A percentile compares a stretch with the other conserved stretches of the same genome.
phyloP scores from a whole-genome alignment of 1,140 invertebrate genomes.

The Drosophila burlai region DNA sequence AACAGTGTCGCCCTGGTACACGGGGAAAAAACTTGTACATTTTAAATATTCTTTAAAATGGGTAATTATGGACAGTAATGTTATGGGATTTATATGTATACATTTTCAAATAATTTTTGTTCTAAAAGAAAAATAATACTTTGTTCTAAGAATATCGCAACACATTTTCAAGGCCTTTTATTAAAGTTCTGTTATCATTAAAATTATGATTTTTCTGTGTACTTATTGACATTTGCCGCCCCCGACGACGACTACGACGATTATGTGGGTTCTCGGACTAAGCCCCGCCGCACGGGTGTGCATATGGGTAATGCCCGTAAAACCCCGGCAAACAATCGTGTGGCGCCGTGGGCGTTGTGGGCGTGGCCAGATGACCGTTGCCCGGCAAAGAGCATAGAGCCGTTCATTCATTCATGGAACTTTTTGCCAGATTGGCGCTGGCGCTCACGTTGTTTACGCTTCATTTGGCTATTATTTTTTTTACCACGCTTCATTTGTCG shows the following conservation, averaged over 20 bases:
- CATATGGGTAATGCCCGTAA: constrained; percentile 67
- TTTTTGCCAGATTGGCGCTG: constrained; percentile 50
- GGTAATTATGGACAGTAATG: not conserved
- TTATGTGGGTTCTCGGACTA: constrained; percentile 11
- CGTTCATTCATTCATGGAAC: constrained; percentile 72
- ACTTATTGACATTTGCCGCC: constrained; percentile 24
- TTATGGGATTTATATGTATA: too few species aligned
- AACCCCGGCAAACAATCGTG: constrained; percentile 53
- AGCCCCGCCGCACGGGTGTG: constrained; percentile 10
- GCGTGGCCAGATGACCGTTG: constrained; percentile 44
- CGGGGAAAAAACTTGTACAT: accelerated
- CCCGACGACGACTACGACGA: constrained; percentile 7
- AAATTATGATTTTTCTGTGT: not conserved
- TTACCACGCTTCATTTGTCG: constrained; percentile 59
- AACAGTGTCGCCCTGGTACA: constrained; percentile 13
- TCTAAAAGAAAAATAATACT: too few species aligned
- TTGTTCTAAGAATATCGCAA: too few species aligned
- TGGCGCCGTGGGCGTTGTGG: constrained; percentile 54
- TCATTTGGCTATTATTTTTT: constrained; percentile 64
- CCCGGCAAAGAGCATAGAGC: constrained; percentile 37
- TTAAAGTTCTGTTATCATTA: not conserved
- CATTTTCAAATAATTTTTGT: not conserved
- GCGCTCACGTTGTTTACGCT: constrained; percentile 67
- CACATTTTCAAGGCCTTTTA: too few species aligned
- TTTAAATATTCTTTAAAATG: not conserved